These are phyloP conservation scores for Lasioglossum villosulum DNA, from an alignment of 2,888 invertebrate genomes.

Conservation along the genomic window DNA sequence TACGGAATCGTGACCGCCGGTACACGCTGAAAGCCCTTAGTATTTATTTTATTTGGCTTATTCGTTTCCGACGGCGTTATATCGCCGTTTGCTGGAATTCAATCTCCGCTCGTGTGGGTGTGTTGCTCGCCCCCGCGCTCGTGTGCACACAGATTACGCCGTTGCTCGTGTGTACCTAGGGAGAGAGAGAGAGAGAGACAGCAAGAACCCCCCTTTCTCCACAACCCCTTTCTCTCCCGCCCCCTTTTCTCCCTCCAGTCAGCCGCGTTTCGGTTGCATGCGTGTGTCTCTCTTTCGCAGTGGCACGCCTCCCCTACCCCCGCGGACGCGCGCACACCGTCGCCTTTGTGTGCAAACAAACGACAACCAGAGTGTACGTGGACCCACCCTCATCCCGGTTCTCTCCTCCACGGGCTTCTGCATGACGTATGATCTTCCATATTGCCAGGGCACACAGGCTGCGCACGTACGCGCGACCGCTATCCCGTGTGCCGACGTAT, in stretches of 20 bases:
- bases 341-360: conserved; percentile 67
- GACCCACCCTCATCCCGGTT: conserved; percentile 31
- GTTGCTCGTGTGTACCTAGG: conserved; percentile 17
- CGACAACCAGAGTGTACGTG: conserved; percentile 59
- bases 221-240: conserved; percentile 5
- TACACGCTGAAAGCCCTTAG: conserved; percentile 68
- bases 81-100: conserved; percentile 78
- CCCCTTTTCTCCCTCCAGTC: neutral
- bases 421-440: conserved; percentile 85
- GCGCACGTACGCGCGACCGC: conserved; percentile 58
- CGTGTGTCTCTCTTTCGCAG: neutral
- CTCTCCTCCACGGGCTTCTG: conserved; percentile 57
- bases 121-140: conserved; percentile 24
- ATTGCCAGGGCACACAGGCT: conserved; percentile 78
- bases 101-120: conserved; percentile 71
- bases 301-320: neutral
- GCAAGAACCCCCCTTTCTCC: neutral
- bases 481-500: conserved; percentile 24
- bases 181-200: neutral
- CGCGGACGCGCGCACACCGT: conserved; percentile 8
- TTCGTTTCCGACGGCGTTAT: conserved; percentile 78
- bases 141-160: conserved; percentile 42
- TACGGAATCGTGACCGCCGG: conserved; percentile 43
- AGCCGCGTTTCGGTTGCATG: neutral
- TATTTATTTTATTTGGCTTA: conserved; percentile 81